Evolutionary conservation across 2,888 invertebrate genomes (phyloP).

Genomic region (Clitarchus hookeri): DNA sequence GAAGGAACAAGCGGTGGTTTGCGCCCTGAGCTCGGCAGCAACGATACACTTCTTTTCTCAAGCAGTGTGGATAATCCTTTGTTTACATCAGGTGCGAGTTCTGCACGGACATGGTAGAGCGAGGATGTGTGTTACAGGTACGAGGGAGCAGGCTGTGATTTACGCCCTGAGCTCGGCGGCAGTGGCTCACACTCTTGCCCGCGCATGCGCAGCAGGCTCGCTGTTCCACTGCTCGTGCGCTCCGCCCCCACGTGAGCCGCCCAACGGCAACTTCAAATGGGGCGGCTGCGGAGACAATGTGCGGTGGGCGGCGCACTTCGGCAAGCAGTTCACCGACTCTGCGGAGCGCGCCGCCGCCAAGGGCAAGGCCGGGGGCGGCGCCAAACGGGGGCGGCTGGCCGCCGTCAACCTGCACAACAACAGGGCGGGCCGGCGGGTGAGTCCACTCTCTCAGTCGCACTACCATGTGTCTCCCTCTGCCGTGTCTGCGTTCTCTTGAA

Average conservation of each 20-base stretch:
- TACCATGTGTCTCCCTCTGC: no score
- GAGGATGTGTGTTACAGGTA: slow-evolving; percentile 61
- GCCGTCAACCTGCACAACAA: slow-evolving; percentile 79
- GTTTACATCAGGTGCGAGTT: neutral
- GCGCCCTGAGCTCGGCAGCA: slow-evolving; percentile 80
- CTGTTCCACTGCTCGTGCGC: slow-evolving; percentile 81
- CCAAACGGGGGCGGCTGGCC: slow-evolving; percentile 65
- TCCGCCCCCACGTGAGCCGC: slow-evolving; percentile 69
- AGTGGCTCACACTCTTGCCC: slow-evolving; percentile 74
- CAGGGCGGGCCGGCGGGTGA: slow-evolving; percentile 75
- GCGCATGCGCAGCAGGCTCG: slow-evolving; percentile 76
- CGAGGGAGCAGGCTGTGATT: slow-evolving; percentile 83
- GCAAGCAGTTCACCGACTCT: slow-evolving; percentile 70
- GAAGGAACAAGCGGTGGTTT: slow-evolving; percentile 83
- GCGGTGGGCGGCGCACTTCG: slow-evolving; percentile 72
- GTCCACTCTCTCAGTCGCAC: slow-evolving; percentile 32
- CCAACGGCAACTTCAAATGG: slow-evolving; percentile 78
- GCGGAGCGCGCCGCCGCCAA: slow-evolving; percentile 40
- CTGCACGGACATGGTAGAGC: neutral
- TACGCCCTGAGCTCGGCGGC: slow-evolving; percentile 83
- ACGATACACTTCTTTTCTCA: slow-evolving; percentile 72
- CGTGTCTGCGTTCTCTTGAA: no score
- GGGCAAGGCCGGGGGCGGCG: slow-evolving; percentile 58
- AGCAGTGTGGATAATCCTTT: slow-evolving; percentile 52
- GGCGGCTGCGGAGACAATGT: slow-evolving; percentile 86